Base-by-base conservation (phyloP, 1,140 invertebrate species). In the Cyclina sinensis region DNA sequence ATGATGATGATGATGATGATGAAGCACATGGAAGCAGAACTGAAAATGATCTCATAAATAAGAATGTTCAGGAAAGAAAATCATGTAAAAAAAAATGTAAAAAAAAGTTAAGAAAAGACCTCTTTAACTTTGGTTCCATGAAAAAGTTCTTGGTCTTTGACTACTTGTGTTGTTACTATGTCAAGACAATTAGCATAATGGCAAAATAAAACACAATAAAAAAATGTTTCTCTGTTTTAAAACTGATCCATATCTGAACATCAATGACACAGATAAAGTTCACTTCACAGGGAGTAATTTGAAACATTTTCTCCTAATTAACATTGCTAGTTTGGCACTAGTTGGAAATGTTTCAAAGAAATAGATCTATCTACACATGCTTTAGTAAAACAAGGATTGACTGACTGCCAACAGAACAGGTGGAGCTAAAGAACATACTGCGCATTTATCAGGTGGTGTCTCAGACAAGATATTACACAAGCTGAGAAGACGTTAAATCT, bases 191-290 rank as follows among this genome's bases (percentile, higher is more conserved):
- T 54, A 7, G 14, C 14, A 3, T 3, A 54, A 7, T 54, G 59
- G 59, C 30, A 65, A 59, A 7, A 65, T 65, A 5, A 18, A 30
- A 27, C 11, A 30, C n/a, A 30, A 5, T 4, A 65, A 30, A 4
- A 65, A 65, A 65, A 65, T 65, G 30, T 65, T 30, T 35, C 24
- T 27, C 27, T 65, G 59, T 65, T 21, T 30, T 27, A 30, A 30
- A 65, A 65, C 59, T 65, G 59, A 65, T 27, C 59, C 59, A 27
- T 65, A 65, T 65, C 59, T 65, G 24, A 35, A 70, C 32, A n/a
- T 2, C 4, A 70, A n/a, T n/a, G n/a, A n/a, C n/a, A n/a, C n/a
- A n/a, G n/a, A n/a, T n/a, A n/a, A 35, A 70, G 65, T 37, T 37
- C 21, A 70, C 65, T 16, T 37, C 43, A 14, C 27, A 62, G 32